Base-by-base conservation (phyloP, 1,140 invertebrate species). In the Hycleus cichorii region DNA sequence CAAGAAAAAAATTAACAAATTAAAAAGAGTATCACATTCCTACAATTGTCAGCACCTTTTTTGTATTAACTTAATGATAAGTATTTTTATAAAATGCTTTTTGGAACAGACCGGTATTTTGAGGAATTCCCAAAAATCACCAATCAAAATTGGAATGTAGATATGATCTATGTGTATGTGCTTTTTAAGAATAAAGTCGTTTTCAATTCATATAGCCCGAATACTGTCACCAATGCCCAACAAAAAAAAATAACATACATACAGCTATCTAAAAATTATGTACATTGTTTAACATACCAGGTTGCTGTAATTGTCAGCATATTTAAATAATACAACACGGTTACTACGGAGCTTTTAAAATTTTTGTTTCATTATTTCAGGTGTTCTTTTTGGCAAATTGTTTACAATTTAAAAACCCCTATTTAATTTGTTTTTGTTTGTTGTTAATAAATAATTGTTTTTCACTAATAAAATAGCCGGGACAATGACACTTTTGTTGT, bases 11-110 rank as follows among this genome's bases (percentile, higher is more conserved):
- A 62, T 59, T 69, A 70, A 65, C 64, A 70, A 67, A 70, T 65
- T 65, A 67, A 67, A 65, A 60, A 63, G 56, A 69, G 65, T 68
- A 70, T 69, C 68, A 70, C 68, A 70, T 67, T 68, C 59, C 59
- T 62, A 65, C 63, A 63, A 32, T 60, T 65, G 60, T 67, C 65
- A 69, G 69, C 69, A 70, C 67, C 69, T 57, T 65, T 70, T 66
- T 46, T 42, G 40, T 42, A 42, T 42, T 12, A 44, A 24, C 43
- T 44, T 44, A 44, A 44, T 32, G 9, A 44, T 12, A 44, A 44
- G n/a, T 24, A 18, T 18, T 18, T 32, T 32, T 32, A 32, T 32
- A 32, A 32, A 32, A 32, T 32, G 45, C 18, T 39, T 48, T 56
- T 53, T 46, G 25, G 45, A 53, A 53, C 51, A 45, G 42, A 46